Conservation (phyloP, 2,797 vertebrate genomes). For the Scyliorhinus canicula region DNA sequence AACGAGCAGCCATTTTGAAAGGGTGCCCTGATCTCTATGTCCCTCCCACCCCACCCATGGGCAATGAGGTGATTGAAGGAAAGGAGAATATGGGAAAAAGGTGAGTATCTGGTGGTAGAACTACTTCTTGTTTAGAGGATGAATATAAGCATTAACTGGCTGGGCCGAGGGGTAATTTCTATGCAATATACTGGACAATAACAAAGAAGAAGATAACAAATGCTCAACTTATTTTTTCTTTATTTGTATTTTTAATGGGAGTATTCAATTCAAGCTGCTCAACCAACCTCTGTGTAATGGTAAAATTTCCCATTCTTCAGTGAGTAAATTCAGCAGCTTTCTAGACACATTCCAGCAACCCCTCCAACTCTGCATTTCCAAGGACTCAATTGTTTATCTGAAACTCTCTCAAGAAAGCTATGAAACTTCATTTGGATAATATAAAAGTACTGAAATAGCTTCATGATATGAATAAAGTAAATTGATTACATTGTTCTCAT, state of each 20-base stretch:
- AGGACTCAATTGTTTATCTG: conserved; percentile 9
- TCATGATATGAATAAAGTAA: neutral
- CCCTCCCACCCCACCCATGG: too few species aligned
- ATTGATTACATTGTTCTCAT: neutral
- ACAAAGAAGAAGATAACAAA: neutral
- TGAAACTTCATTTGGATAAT: neutral
- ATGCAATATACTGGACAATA: neutral
- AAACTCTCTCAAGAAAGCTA: neutral
- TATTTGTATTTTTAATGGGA: neutral
- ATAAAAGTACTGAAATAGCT: neutral
- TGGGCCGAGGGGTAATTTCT: neutral
- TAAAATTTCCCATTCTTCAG: neutral
- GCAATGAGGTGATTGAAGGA: neutral
- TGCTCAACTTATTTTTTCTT: neutral
- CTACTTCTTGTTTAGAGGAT: neutral
- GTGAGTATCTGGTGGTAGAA: neutral
- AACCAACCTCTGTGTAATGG: neutral
- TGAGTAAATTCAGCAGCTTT: neutral
- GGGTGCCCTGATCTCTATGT: too few species aligned
- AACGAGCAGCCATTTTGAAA: too few species aligned
- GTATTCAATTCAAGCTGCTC: neutral
- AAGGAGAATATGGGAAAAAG: neutral
- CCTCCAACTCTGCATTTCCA: neutral
- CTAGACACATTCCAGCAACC: neutral
- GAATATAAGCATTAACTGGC: neutral